phyloP scores from a whole-genome alignment of 2,888 invertebrate species.

The Sphinx pinastri region DNA sequence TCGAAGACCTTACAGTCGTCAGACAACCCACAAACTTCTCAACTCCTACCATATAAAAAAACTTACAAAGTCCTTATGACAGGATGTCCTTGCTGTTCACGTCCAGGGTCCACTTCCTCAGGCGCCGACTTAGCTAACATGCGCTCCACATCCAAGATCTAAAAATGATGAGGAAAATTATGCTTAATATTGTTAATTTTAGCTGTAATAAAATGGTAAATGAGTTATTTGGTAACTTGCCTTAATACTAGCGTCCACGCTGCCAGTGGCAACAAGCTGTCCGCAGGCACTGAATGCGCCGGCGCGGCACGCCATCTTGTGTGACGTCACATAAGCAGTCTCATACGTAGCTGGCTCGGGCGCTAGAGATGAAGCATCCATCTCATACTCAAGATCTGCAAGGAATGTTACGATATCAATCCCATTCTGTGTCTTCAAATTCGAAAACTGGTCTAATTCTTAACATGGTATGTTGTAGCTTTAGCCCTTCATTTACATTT shows the following conservation, averaged over 20 bases:
- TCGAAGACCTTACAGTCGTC: too few species aligned
- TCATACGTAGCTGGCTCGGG: conserved; percentile 99
- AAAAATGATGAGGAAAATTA: conserved; percentile 21
- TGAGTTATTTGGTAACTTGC: conserved; percentile 57
- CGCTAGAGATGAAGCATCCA: conserved; percentile 95
- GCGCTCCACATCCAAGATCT: conserved; percentile 98
- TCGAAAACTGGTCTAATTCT: too few species aligned
- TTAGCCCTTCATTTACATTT: background rate
- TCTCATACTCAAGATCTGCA: conserved; percentile 96
- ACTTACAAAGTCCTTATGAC: conserved; percentile 95
- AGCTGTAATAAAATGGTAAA: background rate
- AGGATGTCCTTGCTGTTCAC: conserved; percentile 97
- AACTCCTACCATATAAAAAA: background rate
- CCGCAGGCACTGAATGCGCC: conserved; percentile 98
- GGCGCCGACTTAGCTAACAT: conserved; percentile 99
- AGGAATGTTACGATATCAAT: background rate
- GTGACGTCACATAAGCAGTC: conserved; percentile 99
- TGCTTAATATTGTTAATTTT: background rate
- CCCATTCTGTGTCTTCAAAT: background rate
- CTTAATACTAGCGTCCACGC: conserved; percentile 99
- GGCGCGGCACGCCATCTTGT: conserved; percentile 97
- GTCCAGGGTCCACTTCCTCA: conserved; percentile 91
- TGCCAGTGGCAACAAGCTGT: conserved; percentile 98
- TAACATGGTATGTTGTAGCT: background rate
- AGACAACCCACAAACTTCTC: too few species aligned